Evolutionary conservation across 2,113 vertebrate genomes (phyloP).

Genomic region (Mugil cephalus): DNA sequence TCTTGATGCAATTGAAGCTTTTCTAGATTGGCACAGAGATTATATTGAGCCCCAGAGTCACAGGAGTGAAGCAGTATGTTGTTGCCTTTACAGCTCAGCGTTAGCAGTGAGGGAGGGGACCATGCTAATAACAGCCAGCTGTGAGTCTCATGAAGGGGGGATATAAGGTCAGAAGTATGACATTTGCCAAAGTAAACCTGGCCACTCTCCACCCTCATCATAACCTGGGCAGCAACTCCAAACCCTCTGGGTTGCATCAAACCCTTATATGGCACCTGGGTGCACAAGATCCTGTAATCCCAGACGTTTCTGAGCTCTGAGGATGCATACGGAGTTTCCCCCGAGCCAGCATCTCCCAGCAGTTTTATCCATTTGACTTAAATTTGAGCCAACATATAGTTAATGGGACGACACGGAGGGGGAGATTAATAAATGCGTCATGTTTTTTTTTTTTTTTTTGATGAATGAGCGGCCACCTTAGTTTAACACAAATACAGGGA

Average conservation of each 20-base stretch:
- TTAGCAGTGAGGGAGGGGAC: slow-evolving; percentile 31
- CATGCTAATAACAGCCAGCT: slow-evolving; percentile 74
- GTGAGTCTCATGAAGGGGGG: slow-evolving; percentile 59
- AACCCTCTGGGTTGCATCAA: slow-evolving; percentile 53
- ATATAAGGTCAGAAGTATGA: slow-evolving; percentile 71
- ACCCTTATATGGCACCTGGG: slow-evolving; percentile 41
- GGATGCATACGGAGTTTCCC: background rate
- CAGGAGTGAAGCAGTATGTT: slow-evolving; percentile 43
- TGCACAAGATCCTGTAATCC: slow-evolving; percentile 2
- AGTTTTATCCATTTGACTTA: slow-evolving; percentile 23
- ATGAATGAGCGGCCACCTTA: slow-evolving; percentile 28
- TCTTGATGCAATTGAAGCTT: slow-evolving; percentile 20
- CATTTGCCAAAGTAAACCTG: slow-evolving; percentile 76
- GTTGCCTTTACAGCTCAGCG: slow-evolving; percentile 42
- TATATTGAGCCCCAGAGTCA: slow-evolving; percentile 16
- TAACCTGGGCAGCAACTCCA: slow-evolving; percentile 54
- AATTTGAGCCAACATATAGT: slow-evolving; percentile 27
- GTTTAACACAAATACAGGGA: slow-evolving; percentile 26
- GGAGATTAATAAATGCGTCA: slow-evolving; percentile 32
- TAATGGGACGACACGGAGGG: slow-evolving; percentile 17
- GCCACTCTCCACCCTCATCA: slow-evolving; percentile 60
- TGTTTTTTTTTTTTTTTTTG: slow-evolving; percentile 21
- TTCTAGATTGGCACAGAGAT: slow-evolving; percentile 25
- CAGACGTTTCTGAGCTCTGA: background rate
- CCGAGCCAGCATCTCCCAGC: background rate